Base-by-base conservation (phyloP, 2,888 invertebrate species). In the Microctonus hyperodae region DNA sequence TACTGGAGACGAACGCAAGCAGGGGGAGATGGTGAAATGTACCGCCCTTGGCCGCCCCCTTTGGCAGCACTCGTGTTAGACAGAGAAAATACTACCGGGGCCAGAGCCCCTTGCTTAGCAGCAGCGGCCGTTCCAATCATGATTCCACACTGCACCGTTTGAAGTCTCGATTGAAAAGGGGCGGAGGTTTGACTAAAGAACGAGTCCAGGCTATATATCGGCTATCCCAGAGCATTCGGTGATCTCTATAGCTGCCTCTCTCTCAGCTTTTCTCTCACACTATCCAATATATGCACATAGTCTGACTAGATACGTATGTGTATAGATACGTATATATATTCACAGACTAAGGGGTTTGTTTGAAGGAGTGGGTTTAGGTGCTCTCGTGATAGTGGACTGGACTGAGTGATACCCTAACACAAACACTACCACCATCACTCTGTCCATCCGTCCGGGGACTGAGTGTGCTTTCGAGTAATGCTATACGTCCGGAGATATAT, bases 91-190 rank as follows among this genome's bases (percentile, higher is more conserved):
- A 74, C 73, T 73, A 78, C 76, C 77, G 77, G 78, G 77, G 76
- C 79, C 77, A 75, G 74, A 77, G 76, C 81, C 81, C 81, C 82
- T 82, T 82, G 81, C 81, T 82, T 81, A 82, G 77, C 79, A 83
- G 77, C 79, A 80, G 76, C 80, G 82, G 77, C 81, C 83, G 81
- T 83, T 83, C 82, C 83, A 83, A 83, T 83, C 83, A 83, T 83
- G 83, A 83, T 83, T 83, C 83, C 79, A 79, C 78, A 82, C 80
- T 82, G 79, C 80, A 81, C 76, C 83, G 83, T 83, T 83, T 83
- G 83, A 83, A 83, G 83, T 83, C 81, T 83, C 82, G 81, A 83
- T 83, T 83, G 83, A 81, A 81, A 83, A 81, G 80, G 81, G 82
- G 83, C 78, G 82, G 83, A 80, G 82, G 81, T 80, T 83, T 83